A percentile compares a stretch with the other conserved stretches of the same genome.
phyloP scores from a whole-genome alignment of 2,888 invertebrate species.

The Arrhopalites spinosus region DNA sequence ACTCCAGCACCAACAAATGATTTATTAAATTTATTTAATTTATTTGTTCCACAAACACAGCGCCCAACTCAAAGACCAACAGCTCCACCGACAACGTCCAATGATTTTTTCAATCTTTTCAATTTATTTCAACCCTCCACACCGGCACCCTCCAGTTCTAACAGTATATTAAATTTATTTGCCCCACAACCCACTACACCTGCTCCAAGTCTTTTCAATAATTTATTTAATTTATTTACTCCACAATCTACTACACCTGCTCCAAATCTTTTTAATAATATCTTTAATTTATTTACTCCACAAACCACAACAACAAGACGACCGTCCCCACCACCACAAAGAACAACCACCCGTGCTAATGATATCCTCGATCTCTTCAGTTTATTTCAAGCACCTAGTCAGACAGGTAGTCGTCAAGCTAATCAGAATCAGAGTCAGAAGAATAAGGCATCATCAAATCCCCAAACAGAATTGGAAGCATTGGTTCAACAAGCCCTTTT shows the following conservation, averaged over 20 bases:
- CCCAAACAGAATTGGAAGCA: slow-evolving; percentile 23
- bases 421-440: not conserved
- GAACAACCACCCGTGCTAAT: slow-evolving; percentile 18
- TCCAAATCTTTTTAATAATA: slow-evolving; percentile 9
- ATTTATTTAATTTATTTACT: slow-evolving; percentile 20
- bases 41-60: slow-evolving; percentile 26
- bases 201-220: slow-evolving; percentile 16
- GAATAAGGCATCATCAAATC: slow-evolving; percentile 11
- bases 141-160: not conserved
- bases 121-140: slow-evolving; percentile 27
- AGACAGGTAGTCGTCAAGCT: not conserved
- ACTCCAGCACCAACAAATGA: not conserved
- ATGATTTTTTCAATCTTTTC: slow-evolving; percentile 26
- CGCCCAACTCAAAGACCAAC: not conserved
- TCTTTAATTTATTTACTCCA: slow-evolving; percentile 26
- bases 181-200: not conserved
- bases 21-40: slow-evolving; percentile 26
- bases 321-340: slow-evolving; percentile 2
- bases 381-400: slow-evolving; percentile 10
- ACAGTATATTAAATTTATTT: too few species aligned
- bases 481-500: slow-evolving; percentile 35
- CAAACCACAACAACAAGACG: slow-evolving; percentile 9
- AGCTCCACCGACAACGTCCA: not conserved
- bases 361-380: slow-evolving; percentile 21
- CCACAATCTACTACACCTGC: slow-evolving; percentile 15